Evolutionary conservation across 1,140 invertebrate genomes (phyloP), one percentile per base, ranked within the genome.

Genomic region (Drosophila persimilis): DNA sequence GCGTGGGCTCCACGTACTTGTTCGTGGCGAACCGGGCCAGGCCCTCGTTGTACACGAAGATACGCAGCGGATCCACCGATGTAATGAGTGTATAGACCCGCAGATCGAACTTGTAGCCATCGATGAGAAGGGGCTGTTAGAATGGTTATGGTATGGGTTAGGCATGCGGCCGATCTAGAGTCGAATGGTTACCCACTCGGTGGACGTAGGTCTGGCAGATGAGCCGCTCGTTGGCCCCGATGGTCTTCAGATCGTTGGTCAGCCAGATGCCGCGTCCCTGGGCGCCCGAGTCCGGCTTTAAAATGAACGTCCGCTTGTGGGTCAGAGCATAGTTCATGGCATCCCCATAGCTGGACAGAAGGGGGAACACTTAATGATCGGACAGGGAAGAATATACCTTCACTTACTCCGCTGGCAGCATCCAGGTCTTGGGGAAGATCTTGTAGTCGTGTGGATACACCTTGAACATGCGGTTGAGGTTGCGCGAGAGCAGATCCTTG

Each of bases 41-140:
- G 5, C 98, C 98, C 92, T 99, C 98, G 76, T 99, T 97, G 92
- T 97, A 99, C 17, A 99, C 94, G 90, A 98, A 99, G 74, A 99
- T 95, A 59, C 97, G 93, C 9, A 97, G 92, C 8, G 98, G 98
- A 92, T 99, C 97, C 90, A 98, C 97, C 0, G 96, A 98, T 0
- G 98, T 98, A 48, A 99, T 96, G 11, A 99, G 93, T 0, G 97
- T 96, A 91, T 99, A 99, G 13, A 99, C 94, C 58, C 98, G 94
- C 31, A 99, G 93, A 92, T 99, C 98, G 92, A 99, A 99, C 92
- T 99, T 99, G 89, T 96, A 98, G 15, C 97, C 97, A 93, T 99
- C 97, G 35, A 99, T 97, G 4, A 99, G 93, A 78, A 97, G 97
- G 0, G 96, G 96, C 92, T 95, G 92, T 0, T 48, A 90, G 73